A percentile compares a stretch with the other conserved stretches of the same genome.
Evolutionary conservation across 2,797 vertebrate species (phyloP).

Genomic region (Paratrypauchen microcephalus): DNA sequence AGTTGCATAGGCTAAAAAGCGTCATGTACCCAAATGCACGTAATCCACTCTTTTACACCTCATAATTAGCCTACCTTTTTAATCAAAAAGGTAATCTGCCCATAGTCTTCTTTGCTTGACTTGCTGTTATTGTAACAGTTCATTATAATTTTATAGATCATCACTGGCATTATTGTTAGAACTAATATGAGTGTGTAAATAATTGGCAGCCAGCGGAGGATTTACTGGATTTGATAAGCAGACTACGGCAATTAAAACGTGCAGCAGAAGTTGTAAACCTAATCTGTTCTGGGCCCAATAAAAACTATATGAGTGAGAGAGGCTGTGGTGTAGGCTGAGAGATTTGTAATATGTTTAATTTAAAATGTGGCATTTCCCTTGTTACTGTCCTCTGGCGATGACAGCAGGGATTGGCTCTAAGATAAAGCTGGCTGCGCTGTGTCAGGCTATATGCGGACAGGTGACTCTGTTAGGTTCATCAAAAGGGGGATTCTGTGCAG

Average conservation of each 20-base stretch:
- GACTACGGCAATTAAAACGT: constrained; percentile 7
- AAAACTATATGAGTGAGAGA: constrained; percentile 16
- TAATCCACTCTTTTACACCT: background rate
- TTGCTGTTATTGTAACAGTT: background rate
- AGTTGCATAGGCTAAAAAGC: background rate
- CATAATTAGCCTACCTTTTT: background rate
- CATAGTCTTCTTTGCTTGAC: background rate
- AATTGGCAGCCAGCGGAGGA: constrained; percentile 1
- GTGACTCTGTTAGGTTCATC: constrained; percentile 29
- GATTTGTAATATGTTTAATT: constrained; percentile 19
- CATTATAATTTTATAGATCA: constrained; percentile 1
- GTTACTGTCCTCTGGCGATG: constrained; percentile 18
- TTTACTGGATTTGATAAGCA: constrained; percentile 20
- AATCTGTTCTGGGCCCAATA: constrained; percentile 12
- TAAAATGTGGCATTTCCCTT: constrained; percentile 26
- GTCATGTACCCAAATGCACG: background rate
- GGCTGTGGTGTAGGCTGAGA: constrained; percentile 20
- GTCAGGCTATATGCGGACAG: constrained; percentile 15
- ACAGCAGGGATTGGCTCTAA: background rate
- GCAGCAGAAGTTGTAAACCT: constrained; percentile 41
- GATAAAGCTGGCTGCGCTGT: background rate
- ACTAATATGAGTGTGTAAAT: background rate
- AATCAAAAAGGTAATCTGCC: no score
- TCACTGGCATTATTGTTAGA: background rate
- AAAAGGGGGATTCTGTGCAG: constrained; percentile 11